Conservation (phyloP, 2,113 vertebrate genomes). For the Parus major region DNA sequence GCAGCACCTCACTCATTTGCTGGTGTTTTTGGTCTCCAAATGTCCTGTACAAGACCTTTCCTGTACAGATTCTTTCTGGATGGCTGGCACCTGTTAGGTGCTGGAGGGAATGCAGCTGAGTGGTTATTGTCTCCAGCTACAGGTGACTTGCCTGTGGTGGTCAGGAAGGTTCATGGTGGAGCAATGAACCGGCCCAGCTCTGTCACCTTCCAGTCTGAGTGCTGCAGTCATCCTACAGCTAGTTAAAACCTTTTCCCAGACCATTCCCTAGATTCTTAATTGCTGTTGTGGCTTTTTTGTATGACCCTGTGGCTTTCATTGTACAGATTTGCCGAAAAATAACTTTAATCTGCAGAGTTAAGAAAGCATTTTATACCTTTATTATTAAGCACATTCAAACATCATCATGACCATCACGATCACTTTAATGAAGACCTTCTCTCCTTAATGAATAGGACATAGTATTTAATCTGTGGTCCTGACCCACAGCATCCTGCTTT, state of each 20-base stretch:
- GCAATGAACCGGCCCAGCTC: neutral
- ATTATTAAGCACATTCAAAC: neutral
- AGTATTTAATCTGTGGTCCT: neutral
- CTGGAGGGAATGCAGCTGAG: neutral
- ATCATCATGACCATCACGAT: neutral
- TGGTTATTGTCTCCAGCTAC: neutral
- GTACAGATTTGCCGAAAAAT: neutral
- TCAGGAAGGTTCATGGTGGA: neutral
- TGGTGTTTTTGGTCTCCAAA: neutral
- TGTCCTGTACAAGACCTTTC: neutral
- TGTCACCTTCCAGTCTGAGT: neutral
- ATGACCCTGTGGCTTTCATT: neutral
- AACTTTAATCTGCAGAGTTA: neutral
- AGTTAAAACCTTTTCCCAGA: neutral
- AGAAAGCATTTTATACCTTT: neutral
- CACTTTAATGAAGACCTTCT: neutral
- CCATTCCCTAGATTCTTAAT: neutral
- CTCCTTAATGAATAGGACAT: neutral
- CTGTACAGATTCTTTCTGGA: neutral
- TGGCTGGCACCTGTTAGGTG: neutral
- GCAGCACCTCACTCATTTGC: neutral
- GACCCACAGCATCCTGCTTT: neutral
- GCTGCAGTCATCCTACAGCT: neutral
- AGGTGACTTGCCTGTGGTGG: neutral
- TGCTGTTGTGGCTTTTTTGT: neutral